A percentile compares a stretch with the other conserved stretches of the same genome.
phyloP scores from a whole-genome alignment of 2,888 invertebrate species.

The Vandiemenella viatica region DNA sequence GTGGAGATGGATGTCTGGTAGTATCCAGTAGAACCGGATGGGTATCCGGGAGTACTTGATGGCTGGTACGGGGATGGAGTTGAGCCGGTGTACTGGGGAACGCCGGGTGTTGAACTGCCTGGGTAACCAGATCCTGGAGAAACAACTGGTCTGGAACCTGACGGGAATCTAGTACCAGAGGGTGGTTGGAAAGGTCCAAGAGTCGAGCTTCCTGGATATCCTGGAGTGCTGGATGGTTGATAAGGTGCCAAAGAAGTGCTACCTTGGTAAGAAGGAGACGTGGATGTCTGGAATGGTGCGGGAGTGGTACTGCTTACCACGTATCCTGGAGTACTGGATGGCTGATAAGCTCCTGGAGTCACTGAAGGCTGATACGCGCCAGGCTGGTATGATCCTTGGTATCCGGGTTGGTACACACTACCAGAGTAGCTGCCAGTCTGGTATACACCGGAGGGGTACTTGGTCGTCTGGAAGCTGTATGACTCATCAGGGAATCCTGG shows the following conservation, averaged over 20 bases:
- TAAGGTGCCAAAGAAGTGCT: not conserved
- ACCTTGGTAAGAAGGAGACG: constrained; percentile 8
- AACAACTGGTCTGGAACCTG: not conserved
- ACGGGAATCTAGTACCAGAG: constrained; percentile 8
- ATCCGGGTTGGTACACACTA: too few relatives aligned
- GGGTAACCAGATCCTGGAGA: not conserved
- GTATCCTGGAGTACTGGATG: constrained; percentile 14
- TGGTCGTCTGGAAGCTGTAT: too few relatives aligned
- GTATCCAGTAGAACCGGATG: not conserved
- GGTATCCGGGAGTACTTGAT: not conserved
- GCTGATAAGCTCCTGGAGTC: constrained; percentile 22
- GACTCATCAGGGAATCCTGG: constrained; percentile 16
- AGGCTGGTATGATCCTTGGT: too few relatives aligned
- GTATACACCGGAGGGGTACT: constrained; percentile 25
- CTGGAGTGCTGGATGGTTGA: not conserved
- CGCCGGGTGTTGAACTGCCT: too few relatives aligned
- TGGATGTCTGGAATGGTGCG: constrained; percentile 19
- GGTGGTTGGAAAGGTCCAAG: constrained; percentile 24
- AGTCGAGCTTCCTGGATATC: constrained; percentile 1
- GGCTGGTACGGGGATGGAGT: not conserved
- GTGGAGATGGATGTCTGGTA: too few relatives aligned
- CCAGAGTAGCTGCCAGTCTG: too few relatives aligned
- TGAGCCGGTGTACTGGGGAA: not conserved
- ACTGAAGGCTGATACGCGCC: constrained; percentile 18
- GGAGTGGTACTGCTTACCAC: constrained; percentile 21